Base-by-base conservation (phyloP, 2,888 invertebrate species). In the Temnothorax ravouxi region DNA sequence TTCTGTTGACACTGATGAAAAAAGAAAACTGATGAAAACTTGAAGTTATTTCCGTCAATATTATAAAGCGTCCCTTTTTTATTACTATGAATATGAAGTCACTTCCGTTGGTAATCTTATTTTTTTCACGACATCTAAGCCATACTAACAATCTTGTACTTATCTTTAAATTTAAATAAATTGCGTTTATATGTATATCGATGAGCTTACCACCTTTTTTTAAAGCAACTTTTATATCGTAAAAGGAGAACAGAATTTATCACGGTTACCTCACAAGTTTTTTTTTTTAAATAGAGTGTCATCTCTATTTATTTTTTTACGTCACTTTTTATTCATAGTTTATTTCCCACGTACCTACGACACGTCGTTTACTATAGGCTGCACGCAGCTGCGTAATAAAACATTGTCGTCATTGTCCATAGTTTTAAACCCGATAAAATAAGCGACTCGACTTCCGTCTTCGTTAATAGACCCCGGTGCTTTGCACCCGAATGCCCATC, bases 41-140 rank as follows among this genome's bases (percentile, higher is more conserved):
- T 50, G 2, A 69, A 69, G 38, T 69, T 38, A 47, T 67, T 69
- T 47, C 13, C 34, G 59, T 50, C 21, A 50, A 71, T 71, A 80
- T 71, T 71, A 71, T 71, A 71, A 79, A 50, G 38, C 13, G 21
- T 44, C 0, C 38, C 69, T 80, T 61, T 71, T 50, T 71, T 50
- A 71, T 61, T 61, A 9, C 47, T 11, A 4, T 8, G 11, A 21
- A 52, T 11, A 9, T 8, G 11, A 21, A 52, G 66, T 44, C 5
- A 25, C 18, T 41, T 2, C n/a, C 41, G 9, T 50, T 41, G 54
- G 13, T 54, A 25, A 52, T 64, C n/a, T 52, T 38, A 2, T 34
- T 4, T 34, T 25, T 77, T 50, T 41, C 29, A 66, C 44, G 38
- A 52, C 52, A 41, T 64, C 15, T 13, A n/a, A n/a, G n/a, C 5